phyloP scores from a whole-genome alignment of 2,113 vertebrate genomes.

The Nesogale talazaci region DNA sequence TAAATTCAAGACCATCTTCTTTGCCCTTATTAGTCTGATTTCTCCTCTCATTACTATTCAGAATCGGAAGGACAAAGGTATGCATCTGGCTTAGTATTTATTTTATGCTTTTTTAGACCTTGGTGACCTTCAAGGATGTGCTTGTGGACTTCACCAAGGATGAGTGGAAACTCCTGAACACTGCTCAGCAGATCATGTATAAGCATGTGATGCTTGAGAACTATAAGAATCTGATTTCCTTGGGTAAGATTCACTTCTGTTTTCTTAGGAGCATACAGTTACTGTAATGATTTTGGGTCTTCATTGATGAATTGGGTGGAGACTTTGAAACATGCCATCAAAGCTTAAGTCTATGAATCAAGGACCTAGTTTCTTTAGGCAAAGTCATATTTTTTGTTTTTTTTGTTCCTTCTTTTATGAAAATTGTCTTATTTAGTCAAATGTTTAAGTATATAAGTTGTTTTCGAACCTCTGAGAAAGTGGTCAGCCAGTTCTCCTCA shows the following conservation, averaged over 20 bases:
- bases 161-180: conserved; percentile 71
- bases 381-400: not conserved
- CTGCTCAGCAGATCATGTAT: conserved; percentile 69
- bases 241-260: conserved; percentile 57
- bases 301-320: not conserved
- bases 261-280: not conserved
- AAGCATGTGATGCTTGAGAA: conserved; percentile 75
- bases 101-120: conserved; percentile 48
- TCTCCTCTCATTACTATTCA: not conserved
- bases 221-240: conserved; percentile 61
- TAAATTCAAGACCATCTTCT: not conserved
- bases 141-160: conserved; percentile 71
- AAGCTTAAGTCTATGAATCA: not conserved
- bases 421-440: not conserved
- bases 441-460: conserved; percentile 12
- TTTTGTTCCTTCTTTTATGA: not conserved
- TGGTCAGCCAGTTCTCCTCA: too few species aligned
- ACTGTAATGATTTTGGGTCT: not conserved
- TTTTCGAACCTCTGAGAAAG: not conserved
- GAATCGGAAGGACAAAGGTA: not conserved
- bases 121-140: conserved; percentile 73
- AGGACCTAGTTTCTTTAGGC: not conserved
- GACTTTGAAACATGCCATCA: not conserved
- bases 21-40: not conserved
- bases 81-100: not conserved